phyloP scores from a whole-genome alignment of 2,113 vertebrate species.

The Mastomys coucha region DNA sequence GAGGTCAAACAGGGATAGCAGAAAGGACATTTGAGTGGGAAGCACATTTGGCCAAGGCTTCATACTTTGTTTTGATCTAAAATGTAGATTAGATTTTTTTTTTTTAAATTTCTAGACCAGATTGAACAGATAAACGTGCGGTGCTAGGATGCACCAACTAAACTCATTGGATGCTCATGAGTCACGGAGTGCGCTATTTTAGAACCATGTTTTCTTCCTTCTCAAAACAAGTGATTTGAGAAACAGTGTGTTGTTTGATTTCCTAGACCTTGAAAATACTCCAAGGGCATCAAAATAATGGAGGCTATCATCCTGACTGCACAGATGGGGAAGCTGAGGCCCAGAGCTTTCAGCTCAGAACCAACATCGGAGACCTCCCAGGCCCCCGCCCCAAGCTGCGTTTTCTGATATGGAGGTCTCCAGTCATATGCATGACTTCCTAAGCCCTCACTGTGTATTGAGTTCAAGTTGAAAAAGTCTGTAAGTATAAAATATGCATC shows the following conservation, averaged over 20 bases:
- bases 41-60: not conserved
- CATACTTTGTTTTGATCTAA: not conserved
- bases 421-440: rapidly evolving
- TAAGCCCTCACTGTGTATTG: rapidly evolving
- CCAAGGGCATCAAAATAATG: not conserved
- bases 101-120: not conserved
- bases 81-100: no score
- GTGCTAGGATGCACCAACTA: not conserved
- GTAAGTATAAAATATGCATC: not conserved
- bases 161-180: not conserved
- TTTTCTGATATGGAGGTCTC: rapidly evolving
- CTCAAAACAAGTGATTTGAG: constrained; percentile 7
- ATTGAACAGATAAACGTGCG: not conserved
- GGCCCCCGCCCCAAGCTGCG: not conserved
- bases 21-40: not conserved
- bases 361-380: not conserved
- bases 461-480: not conserved
- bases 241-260: not conserved
- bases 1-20: not conserved
- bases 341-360: not conserved
- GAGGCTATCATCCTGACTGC: not conserved
- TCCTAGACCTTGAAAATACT: not conserved
- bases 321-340: constrained; percentile 25
- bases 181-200: not conserved
- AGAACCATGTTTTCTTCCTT: not conserved